Conservation (phyloP, 2,888 invertebrate species). For the Lasius platythorax region DNA sequence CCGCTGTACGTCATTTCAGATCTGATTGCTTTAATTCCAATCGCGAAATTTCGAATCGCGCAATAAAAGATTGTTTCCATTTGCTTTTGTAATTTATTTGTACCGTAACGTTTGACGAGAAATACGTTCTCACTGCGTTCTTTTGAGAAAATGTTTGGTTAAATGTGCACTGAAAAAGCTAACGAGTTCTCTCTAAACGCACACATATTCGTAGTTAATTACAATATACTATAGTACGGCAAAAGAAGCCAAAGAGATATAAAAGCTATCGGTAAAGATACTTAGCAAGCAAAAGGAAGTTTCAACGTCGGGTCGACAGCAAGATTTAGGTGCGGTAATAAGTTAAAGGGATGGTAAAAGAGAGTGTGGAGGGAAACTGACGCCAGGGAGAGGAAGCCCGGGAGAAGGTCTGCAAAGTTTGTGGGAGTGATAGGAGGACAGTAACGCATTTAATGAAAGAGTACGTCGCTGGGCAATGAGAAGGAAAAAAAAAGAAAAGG, state of each 20-base stretch:
- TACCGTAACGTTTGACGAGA: neutral
- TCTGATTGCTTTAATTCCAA: slow-evolving; percentile 22
- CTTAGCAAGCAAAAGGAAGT: slow-evolving; percentile 39
- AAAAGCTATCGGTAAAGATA: slow-evolving; percentile 45
- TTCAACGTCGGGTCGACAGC: slow-evolving; percentile 43
- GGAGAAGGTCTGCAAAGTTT: slow-evolving; percentile 42
- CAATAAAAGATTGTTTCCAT: neutral
- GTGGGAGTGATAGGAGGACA: slow-evolving; percentile 52
- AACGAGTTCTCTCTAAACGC: neutral
- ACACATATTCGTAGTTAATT: slow-evolving; percentile 33
- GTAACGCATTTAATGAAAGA: slow-evolving; percentile 57
- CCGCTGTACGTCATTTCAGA: neutral
- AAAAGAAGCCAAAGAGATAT: neutral
- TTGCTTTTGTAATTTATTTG: neutral
- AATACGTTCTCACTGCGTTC: neutral
- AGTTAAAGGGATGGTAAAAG: slow-evolving; percentile 39
- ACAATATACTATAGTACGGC: neutral
- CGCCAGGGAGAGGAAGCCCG: neutral
- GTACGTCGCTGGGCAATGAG: slow-evolving; percentile 17
- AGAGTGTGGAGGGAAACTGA: slow-evolving; percentile 26
- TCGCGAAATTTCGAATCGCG: neutral
- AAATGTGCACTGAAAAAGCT: neutral
- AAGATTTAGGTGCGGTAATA: slow-evolving; percentile 55
- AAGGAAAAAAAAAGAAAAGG: slow-evolving; percentile 31
- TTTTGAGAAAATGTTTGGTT: neutral